These are phyloP conservation scores for Ashinkailepas kermadecensis DNA, from an alignment of 2,888 invertebrate genomes.

Conservation along the genomic window DNA sequence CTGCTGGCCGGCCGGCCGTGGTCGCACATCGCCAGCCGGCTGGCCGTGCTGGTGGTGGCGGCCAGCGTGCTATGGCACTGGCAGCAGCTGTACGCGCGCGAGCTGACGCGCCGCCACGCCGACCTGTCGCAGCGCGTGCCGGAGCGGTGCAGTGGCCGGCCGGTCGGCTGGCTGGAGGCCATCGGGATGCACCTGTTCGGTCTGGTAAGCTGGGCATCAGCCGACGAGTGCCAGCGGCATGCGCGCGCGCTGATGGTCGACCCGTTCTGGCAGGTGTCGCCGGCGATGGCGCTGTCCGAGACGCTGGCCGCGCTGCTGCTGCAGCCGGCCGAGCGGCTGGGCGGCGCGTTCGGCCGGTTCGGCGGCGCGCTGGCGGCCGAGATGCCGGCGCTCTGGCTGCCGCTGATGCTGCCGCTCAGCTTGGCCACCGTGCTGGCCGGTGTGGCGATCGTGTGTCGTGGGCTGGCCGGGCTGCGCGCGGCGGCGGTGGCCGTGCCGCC, in stretches of 20 bases:
- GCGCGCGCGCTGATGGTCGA: slow-evolving; percentile 27
- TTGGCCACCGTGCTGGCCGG: not conserved
- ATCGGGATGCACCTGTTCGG: not conserved
- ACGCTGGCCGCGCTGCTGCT: slow-evolving; percentile 26
- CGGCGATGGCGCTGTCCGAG: slow-evolving; percentile 27
- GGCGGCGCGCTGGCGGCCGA: not conserved
- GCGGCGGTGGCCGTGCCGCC: not conserved
- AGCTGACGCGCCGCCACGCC: not conserved
- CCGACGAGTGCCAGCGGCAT: slow-evolving; percentile 3
- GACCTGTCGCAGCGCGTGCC: not conserved
- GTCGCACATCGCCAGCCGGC: not conserved
- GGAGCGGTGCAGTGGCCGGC: not conserved
- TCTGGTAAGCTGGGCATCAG: not conserved
- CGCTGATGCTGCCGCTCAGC: not conserved
- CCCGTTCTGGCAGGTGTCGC: slow-evolving; percentile 32
- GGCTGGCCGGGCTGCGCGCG: not conserved
- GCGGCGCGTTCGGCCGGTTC: slow-evolving; percentile 24
- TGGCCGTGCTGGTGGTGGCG: not conserved
- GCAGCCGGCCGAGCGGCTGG: slow-evolving; percentile 28
- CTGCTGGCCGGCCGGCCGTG: not conserved
- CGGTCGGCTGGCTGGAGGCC: not conserved
- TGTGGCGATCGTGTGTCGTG: not conserved
- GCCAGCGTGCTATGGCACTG: not conserved
- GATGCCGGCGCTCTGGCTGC: not conserved
- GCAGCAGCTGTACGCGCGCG: not conserved